phyloP scores from a whole-genome alignment of 2,797 vertebrate genomes.

The Columba guinea region DNA sequence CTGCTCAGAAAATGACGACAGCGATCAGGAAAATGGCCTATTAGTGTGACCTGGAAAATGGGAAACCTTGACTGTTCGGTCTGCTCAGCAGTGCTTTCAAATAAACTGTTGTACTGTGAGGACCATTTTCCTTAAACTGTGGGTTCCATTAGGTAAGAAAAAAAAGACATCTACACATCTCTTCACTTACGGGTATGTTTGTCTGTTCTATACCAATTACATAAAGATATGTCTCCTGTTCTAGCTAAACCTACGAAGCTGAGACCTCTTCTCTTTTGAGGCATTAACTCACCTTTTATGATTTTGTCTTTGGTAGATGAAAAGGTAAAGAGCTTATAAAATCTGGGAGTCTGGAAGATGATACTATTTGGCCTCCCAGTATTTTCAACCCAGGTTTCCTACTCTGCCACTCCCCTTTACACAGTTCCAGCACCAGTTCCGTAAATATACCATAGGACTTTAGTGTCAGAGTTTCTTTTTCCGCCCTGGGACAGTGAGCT shows the following conservation, averaged over 20 bases:
- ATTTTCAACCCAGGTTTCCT: not conserved
- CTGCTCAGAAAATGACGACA: not conserved
- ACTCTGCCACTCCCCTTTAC: not conserved
- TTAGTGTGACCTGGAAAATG: not conserved
- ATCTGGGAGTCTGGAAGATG: not conserved
- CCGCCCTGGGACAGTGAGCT: not conserved
- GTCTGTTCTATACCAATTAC: not conserved
- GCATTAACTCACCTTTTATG: not conserved
- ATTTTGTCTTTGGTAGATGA: not conserved
- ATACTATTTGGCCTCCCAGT: not conserved
- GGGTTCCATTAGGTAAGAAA: not conserved
- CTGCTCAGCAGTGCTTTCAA: not conserved
- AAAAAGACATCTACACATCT: not conserved
- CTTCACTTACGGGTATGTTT: not conserved
- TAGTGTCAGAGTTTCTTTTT: not conserved
- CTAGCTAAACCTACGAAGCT: not conserved
- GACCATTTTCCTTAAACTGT: not conserved
- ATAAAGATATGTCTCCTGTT: not conserved
- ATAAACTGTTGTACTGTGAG: not conserved
- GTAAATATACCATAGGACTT: rapidly evolving
- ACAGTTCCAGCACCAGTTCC: not conserved
- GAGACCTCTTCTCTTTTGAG: not conserved
- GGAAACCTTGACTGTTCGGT: not conserved
- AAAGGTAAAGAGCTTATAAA: not conserved
- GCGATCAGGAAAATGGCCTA: not conserved